Conservation (phyloP, 2,113 vertebrate genomes). For the Eptesicus fuscus region DNA sequence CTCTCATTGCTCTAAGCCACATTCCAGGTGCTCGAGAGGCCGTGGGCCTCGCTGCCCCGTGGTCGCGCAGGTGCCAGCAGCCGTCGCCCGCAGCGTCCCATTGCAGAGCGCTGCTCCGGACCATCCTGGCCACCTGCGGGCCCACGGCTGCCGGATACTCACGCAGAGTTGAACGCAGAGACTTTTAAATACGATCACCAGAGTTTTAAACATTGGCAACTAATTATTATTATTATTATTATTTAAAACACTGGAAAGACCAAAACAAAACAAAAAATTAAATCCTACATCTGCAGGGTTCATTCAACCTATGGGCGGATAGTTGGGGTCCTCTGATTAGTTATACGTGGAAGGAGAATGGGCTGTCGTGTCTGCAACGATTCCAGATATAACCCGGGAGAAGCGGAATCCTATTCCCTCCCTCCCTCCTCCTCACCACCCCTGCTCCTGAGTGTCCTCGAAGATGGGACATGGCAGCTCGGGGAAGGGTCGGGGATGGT, state of each 20-base stretch:
- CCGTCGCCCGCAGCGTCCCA: not conserved
- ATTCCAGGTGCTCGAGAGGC: not conserved
- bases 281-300: not conserved
- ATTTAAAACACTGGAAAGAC: not conserved
- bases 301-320: not conserved
- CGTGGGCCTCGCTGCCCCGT: too few relatives aligned
- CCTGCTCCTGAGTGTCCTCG: not conserved
- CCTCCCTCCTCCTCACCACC: not conserved
- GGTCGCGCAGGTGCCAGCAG: too few relatives aligned
- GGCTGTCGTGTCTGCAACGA: not conserved
- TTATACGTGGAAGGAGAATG: not conserved
- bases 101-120: fast-evolving
- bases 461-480: not conserved
- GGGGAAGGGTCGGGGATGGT: not conserved
- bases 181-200: not conserved
- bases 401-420: not conserved
- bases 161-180: not conserved
- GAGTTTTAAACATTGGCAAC: not conserved
- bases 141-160: not conserved
- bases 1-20: not conserved
- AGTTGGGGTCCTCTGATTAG: not conserved
- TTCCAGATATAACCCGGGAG: not conserved
- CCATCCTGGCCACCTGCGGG: fast-evolving
- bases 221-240: not conserved
- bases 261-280: not conserved